Conservation (phyloP, 2,113 vertebrate genomes). For the Nothoprocta pentlandii region DNA sequence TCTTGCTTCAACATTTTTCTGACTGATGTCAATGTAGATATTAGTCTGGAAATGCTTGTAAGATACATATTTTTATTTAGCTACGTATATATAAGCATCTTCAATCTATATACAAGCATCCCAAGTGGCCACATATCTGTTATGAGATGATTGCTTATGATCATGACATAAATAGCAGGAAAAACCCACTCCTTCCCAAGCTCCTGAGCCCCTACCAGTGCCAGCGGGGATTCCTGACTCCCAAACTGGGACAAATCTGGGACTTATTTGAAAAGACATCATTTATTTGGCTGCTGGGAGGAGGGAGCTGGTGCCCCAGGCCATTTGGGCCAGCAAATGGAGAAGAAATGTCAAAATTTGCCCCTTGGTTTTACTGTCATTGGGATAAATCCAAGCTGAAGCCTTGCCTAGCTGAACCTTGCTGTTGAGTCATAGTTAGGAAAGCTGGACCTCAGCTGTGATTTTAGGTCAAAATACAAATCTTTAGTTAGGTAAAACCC, state of each 20-base stretch:
- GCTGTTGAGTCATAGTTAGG: not conserved
- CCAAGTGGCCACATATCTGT: fast-evolving
- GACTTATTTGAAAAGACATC: not conserved
- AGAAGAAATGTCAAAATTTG: no score
- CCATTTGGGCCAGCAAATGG: no score
- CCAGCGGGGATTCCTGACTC: not conserved
- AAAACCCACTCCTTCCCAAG: not conserved
- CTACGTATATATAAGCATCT: no score
- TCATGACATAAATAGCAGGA: not conserved
- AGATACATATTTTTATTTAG: no score
- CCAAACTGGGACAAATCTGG: not conserved
- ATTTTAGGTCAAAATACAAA: not conserved
- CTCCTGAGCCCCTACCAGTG: not conserved
- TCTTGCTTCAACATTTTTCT: not conserved
- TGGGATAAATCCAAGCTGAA: not conserved
- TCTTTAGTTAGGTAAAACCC: not conserved
- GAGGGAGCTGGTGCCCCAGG: not conserved
- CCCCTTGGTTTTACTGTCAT: no score
- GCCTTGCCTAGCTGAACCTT: fast-evolving
- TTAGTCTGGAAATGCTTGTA: not conserved
- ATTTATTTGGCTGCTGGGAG: fast-evolving
- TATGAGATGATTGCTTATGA: not conserved
- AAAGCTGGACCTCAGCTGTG: not conserved
- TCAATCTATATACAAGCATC: no score
- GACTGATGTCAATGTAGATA: not conserved